phyloP scores from a whole-genome alignment of 2,113 vertebrate species.

The Xiphophorus hellerii region DNA sequence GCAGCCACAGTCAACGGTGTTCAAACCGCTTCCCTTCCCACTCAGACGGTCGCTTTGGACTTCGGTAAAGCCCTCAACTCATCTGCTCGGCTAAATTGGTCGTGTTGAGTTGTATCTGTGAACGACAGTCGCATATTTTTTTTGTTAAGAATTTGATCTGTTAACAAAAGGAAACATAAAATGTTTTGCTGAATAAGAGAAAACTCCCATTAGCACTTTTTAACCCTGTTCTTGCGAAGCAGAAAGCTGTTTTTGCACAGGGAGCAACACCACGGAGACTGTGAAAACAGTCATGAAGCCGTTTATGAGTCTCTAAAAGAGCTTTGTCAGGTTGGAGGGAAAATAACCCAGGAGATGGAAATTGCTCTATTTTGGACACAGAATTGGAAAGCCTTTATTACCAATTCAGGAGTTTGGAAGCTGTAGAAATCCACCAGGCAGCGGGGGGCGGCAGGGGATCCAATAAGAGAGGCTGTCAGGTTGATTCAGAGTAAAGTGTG shows the following conservation, averaged over 20 bases:
- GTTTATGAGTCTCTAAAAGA: background rate
- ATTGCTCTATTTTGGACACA: background rate
- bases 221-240: background rate
- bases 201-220: background rate
- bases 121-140: no score
- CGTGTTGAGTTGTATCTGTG: no score
- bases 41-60: no score
- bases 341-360: background rate
- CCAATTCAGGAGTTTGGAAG: background rate
- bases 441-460: background rate
- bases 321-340: constrained; percentile 9
- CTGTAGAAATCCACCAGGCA: background rate
- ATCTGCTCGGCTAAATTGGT: no score
- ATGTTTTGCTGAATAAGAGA: no score
- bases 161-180: no score
- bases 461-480: background rate
- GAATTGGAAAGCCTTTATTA: background rate
- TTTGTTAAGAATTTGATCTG: no score
- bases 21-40: no score
- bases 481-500: background rate
- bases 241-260: no score
- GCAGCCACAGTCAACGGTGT: no score
- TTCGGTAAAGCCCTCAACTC: no score
- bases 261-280: background rate
- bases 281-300: background rate